Conservation (phyloP, 2,113 vertebrate species). For the Glaucidium brasilianum region DNA sequence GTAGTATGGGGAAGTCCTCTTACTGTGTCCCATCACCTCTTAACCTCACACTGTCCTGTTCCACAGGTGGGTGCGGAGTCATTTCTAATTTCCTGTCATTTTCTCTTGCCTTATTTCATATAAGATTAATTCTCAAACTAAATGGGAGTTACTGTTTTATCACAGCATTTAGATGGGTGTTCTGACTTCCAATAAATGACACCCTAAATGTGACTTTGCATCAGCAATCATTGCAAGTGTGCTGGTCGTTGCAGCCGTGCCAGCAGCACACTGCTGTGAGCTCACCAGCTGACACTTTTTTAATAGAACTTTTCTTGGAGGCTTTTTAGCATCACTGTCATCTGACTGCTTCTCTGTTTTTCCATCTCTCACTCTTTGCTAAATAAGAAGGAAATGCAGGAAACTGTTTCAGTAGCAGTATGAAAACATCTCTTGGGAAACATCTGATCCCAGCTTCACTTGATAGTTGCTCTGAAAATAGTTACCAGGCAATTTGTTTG, state of each 20-base stretch:
- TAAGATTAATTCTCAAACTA: neutral
- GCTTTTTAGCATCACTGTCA: neutral
- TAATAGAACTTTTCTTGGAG: neutral
- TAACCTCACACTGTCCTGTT: neutral
- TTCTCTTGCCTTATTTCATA: neutral
- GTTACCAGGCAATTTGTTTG: neutral
- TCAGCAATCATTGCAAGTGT: neutral
- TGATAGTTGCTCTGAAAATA: neutral
- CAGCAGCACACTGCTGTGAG: neutral
- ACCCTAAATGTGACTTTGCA: neutral
- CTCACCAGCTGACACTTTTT: neutral
- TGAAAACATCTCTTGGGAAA: neutral
- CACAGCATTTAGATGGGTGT: neutral
- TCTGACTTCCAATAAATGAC: accelerated
- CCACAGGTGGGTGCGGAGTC: neutral
- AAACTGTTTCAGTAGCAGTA: neutral
- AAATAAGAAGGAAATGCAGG: neutral
- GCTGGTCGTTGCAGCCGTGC: accelerated
- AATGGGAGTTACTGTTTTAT: neutral
- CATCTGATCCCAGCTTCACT: neutral
- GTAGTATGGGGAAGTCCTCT: neutral
- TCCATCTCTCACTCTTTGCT: neutral
- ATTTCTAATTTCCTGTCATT: neutral
- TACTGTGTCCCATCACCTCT: neutral
- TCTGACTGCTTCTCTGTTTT: neutral